phyloP scores from a whole-genome alignment of 2,113 vertebrate genomes.

The Rhinopithecus roxellana region DNA sequence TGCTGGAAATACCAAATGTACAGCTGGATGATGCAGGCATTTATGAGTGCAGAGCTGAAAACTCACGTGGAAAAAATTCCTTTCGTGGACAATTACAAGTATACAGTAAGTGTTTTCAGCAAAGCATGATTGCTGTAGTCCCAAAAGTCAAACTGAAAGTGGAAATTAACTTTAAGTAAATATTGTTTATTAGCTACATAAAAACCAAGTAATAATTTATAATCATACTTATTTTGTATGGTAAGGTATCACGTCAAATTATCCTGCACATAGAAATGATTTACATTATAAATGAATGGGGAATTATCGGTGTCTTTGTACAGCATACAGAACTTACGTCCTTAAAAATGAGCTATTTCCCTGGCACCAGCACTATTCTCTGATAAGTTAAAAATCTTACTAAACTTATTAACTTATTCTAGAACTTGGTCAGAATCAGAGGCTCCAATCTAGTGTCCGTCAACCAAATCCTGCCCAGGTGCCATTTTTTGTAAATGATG shows the following conservation, averaged over 20 bases:
- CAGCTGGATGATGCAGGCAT: conserved; percentile 94
- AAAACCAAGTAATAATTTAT: neutral
- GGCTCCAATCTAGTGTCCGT: neutral
- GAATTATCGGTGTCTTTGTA: neutral
- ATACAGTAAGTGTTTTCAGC: conserved; percentile 91
- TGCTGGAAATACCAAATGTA: conserved; percentile 96
- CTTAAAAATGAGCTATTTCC: neutral
- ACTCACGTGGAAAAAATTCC: conserved; percentile 92
- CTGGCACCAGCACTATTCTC: neutral
- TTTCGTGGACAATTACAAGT: conserved; percentile 97
- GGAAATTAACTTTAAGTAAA: neutral
- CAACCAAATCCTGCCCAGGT: neutral
- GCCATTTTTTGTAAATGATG: neutral
- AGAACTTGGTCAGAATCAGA: neutral
- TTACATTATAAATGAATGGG: conserved; percentile 30
- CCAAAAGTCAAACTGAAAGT: neutral
- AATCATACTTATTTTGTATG: neutral
- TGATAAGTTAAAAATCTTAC: neutral
- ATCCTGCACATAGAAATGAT: neutral
- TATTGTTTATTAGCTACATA: neutral
- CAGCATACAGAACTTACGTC: neutral
- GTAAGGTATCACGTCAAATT: neutral
- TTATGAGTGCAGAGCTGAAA: conserved; percentile 97
- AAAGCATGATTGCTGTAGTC: neutral
- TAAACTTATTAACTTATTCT: neutral